Evolutionary conservation across 2,797 vertebrate genomes (phyloP).

Genomic region (Tympanoctomys barrerae): DNA sequence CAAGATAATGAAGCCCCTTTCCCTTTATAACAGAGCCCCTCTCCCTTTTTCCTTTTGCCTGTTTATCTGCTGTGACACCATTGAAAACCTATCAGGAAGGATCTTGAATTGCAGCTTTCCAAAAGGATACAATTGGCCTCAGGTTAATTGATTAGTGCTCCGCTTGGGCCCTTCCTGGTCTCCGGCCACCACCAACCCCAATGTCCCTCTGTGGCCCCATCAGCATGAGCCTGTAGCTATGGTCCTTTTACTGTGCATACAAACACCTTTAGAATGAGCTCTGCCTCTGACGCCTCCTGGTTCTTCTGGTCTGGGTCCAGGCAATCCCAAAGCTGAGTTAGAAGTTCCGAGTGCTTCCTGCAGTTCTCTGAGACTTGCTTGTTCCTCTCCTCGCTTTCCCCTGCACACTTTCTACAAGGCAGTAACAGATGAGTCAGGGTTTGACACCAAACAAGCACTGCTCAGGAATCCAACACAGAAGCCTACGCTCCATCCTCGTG

Average conservation of each 20-base stretch:
- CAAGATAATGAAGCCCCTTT: no score
- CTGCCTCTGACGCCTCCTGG: conserved; percentile 85
- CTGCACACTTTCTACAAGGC: conserved; percentile 83
- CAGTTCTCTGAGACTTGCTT: conserved; percentile 81
- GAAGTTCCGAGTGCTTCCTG: conserved; percentile 86
- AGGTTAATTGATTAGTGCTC: neutral
- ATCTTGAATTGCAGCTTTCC: neutral
- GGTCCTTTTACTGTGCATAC: neutral
- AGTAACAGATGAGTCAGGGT: conserved; percentile 62
- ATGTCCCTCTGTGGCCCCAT: neutral
- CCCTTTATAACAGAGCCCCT: no score
- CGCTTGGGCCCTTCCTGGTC: neutral
- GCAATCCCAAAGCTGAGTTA: conserved; percentile 85
- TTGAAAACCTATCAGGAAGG: neutral
- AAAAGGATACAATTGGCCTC: neutral
- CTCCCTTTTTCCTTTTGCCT: no score
- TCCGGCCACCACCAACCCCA: neutral
- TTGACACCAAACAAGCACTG: conserved; percentile 46
- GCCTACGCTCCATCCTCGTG: neutral
- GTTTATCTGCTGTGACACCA: no score
- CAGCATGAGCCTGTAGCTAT: neutral
- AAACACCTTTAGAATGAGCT: conserved; percentile 88
- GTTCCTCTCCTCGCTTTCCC: conserved; percentile 86
- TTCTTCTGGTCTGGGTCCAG: conserved; percentile 83
- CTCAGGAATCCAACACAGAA: conserved; percentile 34